A percentile compares a stretch with the other conserved stretches of the same genome.
These are phyloP conservation scores for Dendrolimus houi DNA, from an alignment of 2,888 invertebrate species.

Conservation along the genomic window DNA sequence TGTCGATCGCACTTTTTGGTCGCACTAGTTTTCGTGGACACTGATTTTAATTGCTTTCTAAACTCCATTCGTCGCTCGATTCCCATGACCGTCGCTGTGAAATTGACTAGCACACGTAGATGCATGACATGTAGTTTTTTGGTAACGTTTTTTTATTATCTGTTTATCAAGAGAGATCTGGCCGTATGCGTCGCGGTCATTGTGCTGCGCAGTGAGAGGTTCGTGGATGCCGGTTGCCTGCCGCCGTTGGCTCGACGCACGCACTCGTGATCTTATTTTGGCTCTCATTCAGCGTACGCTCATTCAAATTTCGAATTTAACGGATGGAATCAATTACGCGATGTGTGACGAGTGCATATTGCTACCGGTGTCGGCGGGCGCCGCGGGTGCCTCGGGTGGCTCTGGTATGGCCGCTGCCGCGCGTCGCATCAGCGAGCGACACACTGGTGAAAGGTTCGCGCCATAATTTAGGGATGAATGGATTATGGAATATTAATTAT, in stretches of 20 bases:
- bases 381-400: conserved; percentile 4
- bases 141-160: conserved; percentile 47
- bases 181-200: conserved; percentile 61
- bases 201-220: conserved; percentile 56
- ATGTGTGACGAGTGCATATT: conserved; percentile 58
- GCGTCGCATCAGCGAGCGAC: conserved; percentile 20
- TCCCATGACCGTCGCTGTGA: conserved; percentile 72
- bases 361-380: conserved; percentile 42
- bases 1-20: conserved; percentile 56
- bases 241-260: conserved; percentile 34
- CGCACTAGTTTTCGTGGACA: conserved; percentile 46
- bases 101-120: conserved; percentile 73
- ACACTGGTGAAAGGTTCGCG: conserved; percentile 40
- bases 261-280: conserved; percentile 65
- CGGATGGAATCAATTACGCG: conserved; percentile 61
- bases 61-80: conserved; percentile 67
- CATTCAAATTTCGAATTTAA: conserved; percentile 70
- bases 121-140: conserved; percentile 75
- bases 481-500: conserved; percentile 71
- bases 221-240: conserved; percentile 17
- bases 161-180: conserved; percentile 70
- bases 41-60: conserved; percentile 72
- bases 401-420: conserved; percentile 1
- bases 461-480: conserved; percentile 49
- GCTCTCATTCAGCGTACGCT: conserved; percentile 53